phyloP scores from a whole-genome alignment of 2,888 invertebrate genomes.

The Salticus scenicus region DNA sequence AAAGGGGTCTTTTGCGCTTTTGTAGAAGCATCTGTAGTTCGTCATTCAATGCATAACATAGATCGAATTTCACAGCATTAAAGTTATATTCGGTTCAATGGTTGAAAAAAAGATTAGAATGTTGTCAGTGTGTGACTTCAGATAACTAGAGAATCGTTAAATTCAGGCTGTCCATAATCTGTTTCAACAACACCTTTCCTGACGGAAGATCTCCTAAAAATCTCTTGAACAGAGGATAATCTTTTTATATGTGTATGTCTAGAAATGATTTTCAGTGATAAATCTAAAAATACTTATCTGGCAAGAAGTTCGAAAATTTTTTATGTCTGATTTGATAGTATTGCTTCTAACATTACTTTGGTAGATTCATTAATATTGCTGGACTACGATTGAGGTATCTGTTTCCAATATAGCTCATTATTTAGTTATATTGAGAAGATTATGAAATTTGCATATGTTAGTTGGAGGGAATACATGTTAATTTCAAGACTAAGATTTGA shows the following conservation, averaged over 20 bases:
- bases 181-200: not conserved
- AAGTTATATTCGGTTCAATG: conserved; percentile 2
- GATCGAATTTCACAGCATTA: not conserved
- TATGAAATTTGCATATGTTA: too few relatives aligned
- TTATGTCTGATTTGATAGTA: too few relatives aligned
- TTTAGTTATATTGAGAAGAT: too few relatives aligned
- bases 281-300: too few relatives aligned
- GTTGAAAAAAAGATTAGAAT: not conserved
- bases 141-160: not conserved
- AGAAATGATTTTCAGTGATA: too few relatives aligned
- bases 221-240: not conserved
- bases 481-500: too few relatives aligned
- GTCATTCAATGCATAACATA: not conserved
- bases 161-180: not conserved
- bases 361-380: too few relatives aligned
- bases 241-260: not conserved
- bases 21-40: conserved; percentile 14
- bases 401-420: too few relatives aligned
- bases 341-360: too few relatives aligned
- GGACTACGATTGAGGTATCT: too few relatives aligned
- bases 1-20: conserved; percentile 7
- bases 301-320: too few relatives aligned
- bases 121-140: conserved; percentile 4
- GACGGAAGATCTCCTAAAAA: not conserved
- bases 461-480: too few relatives aligned